Percentiles rank a stretch among this genome's conserved stretches.
Evolutionary conservation across 1,140 invertebrate species (phyloP).

Genomic region (Latrodectus geometricus): DNA sequence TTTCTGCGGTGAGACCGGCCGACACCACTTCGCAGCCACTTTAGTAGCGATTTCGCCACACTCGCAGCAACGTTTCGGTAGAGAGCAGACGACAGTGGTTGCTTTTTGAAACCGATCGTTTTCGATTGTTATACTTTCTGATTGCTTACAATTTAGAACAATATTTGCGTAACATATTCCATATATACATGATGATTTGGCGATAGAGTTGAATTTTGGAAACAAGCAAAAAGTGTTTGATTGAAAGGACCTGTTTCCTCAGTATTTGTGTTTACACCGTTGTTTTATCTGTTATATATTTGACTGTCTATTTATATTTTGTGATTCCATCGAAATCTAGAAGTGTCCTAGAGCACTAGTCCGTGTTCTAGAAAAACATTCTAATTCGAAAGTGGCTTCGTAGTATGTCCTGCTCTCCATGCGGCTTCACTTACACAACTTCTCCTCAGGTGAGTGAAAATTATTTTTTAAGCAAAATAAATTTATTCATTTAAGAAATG

Average conservation of each 20-base stretch:
- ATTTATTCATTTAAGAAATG: no score
- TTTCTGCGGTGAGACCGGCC: conserved; percentile 30
- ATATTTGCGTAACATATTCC: neutral
- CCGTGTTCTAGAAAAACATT: neutral
- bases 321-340: neutral
- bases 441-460: conserved; percentile 33
- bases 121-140: no score
- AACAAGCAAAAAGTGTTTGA: neutral
- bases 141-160: no score
- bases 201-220: neutral
- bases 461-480: neutral
- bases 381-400: conserved; percentile 38
- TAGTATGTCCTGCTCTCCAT: conserved; percentile 61
- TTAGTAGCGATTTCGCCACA: neutral
- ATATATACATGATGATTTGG: neutral
- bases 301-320: neutral
- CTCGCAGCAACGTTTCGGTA: neutral
- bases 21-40: conserved; percentile 8
- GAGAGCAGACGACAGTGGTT: no score
- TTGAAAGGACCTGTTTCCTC: neutral
- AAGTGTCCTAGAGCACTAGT: conserved; percentile 23
- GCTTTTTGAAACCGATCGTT: no score
- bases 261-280: neutral
- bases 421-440: conserved; percentile 43
- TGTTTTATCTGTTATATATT: no score